A percentile compares a stretch with the other conserved stretches of the same genome.
phyloP scores from a whole-genome alignment of 2,797 vertebrate species.

The Sus cebifrons region DNA sequence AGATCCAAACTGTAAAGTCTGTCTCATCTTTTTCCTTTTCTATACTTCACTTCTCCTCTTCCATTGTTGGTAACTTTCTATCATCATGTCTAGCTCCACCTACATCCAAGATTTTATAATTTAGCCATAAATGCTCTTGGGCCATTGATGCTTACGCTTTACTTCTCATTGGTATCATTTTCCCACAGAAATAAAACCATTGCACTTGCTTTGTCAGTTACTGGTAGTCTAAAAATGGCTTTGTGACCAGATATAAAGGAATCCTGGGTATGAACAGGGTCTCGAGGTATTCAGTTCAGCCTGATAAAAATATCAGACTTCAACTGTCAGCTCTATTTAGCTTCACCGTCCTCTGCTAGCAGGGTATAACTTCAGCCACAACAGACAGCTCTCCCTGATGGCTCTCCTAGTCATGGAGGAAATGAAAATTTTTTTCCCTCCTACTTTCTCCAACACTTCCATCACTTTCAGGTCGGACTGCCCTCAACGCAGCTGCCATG shows the following conservation, averaged over 20 bases:
- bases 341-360: not conserved
- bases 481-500: not conserved
- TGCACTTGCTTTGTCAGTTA: not conserved
- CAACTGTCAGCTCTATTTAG: conserved; percentile 36
- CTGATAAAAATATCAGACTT: conserved; percentile 40
- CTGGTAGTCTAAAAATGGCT: conserved; percentile 11
- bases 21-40: not conserved
- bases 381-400: not conserved
- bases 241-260: conserved; percentile 31
- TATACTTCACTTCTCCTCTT: not conserved
- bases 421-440: not conserved
- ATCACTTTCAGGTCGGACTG: not conserved
- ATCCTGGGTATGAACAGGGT: conserved; percentile 21
- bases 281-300: not conserved
- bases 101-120: not conserved
- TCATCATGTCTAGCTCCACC: not conserved
- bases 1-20: not conserved
- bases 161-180: not conserved
- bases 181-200: not conserved
- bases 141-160: not conserved
- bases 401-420: not conserved
- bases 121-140: not conserved
- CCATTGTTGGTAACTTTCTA: not conserved
- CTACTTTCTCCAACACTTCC: not conserved
- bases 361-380: not conserved